Base-by-base conservation (phyloP, 2,888 invertebrate genomes). In the Carpatolechia fugitivella region DNA sequence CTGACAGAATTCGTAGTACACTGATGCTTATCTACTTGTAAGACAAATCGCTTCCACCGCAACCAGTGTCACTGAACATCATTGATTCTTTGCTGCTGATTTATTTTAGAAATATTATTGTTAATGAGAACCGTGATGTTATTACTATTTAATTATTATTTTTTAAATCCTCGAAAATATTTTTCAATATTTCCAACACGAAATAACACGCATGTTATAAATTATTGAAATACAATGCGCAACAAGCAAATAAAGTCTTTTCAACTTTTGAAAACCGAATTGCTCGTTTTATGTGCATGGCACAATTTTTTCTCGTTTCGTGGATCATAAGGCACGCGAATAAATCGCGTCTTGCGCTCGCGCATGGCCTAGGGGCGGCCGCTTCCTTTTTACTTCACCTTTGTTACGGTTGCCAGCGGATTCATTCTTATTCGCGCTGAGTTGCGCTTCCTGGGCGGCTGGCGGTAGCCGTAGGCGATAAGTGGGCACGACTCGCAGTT, bases 391-490 rank as follows among this genome's bases (percentile, higher is more conserved):
- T 82, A 84, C 83, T 84, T 86, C 80, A 85, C 84, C 86, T 89
- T 89, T 88, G 89, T 89, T 90, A 89, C 88, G 89, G 86, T 88
- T 84, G 87, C 84, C 84, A 80, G 72, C 72, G 80, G 84, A 85
- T 87, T 88, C 87, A 86, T 89, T 88, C 85, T 85, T 85, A 85
- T 86, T 88, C 82, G 82, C 79, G 88, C 78, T 88, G 88, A 89
- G 80, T 80, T 75, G 78, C 76, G 84, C 89, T 90, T 90, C 88
- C 89, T 89, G 89, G 87, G 88, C 86, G 87, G 88, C 79, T 83
- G 80, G 79, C 71, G 75, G 76, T 72, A 68, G 81, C 89, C 85
- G 61, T 70, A 65, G 85, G 88, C 86, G 63, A 24, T 60, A 53
- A 57, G 61, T 59, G 57, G 59, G 60, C 60, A 69, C 13, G 58